Base-by-base conservation (phyloP, 2,797 vertebrate species). In the Tadarida brasiliensis region DNA sequence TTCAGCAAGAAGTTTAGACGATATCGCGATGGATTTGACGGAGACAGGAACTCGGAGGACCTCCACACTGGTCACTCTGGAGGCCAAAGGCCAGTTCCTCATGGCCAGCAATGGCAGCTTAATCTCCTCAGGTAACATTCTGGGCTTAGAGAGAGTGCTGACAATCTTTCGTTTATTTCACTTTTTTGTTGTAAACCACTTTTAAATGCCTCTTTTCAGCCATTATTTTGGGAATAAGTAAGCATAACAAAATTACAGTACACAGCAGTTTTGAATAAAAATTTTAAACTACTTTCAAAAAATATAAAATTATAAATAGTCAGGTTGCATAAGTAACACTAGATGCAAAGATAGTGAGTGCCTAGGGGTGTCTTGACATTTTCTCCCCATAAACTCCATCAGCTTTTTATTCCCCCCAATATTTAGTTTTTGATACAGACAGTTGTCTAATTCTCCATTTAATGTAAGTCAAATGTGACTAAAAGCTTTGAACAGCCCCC, bases 101-200 rank as follows among this genome's bases (percentile, higher is more conserved):
- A 99, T 99, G 99, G 99, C 99, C 78, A 99, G 99, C 98, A 99
- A 99, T 0, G 99, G 99, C 95, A 99, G 99, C 97, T 98, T 99
- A 95, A 99, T 99, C 96, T 99, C 99, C 78, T 99, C 99, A 98
- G 99, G 99, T 99, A 98, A 96, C 39, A 14, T 35, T 20, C n/a
- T 56, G 44, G 16, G 33, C 16, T 92, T 30, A 0, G 0, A 39
- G 0, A 61, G 19, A 49, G 68, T 33, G 1, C 17, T 39, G 78
- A 7, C 0, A 24, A 14, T 77, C 68, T 74, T 59, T 65, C n/a
- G 49, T 67, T 82, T 78, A n/a, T 49, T 87, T 68, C 63, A 16
- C n/a, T 3, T 76, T 16, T 65, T 39, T 12, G 2, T 76, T 65
- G 26, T 71, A 61, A 70, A 30, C 33, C 56, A 68, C 70, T 81